Evolutionary conservation across 2,888 invertebrate species (phyloP).

Genomic region (Melanostoma scalare): DNA sequence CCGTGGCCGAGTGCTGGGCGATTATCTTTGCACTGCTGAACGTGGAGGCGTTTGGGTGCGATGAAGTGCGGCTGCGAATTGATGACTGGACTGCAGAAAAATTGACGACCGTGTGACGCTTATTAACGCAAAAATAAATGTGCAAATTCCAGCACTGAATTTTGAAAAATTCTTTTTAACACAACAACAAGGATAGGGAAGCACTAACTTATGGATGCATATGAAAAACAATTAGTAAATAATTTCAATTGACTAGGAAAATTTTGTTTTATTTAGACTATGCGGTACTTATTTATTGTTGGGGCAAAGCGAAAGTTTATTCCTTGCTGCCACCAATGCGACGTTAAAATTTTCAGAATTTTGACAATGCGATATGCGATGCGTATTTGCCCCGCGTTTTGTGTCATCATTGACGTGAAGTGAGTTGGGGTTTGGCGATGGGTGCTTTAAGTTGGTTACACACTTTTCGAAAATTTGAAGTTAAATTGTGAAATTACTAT

Average conservation of each 20-base stretch:
- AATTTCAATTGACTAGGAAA: conserved; percentile 60
- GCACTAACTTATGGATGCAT: neutral
- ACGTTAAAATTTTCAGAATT: conserved; percentile 8
- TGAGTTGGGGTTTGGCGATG: too few species aligned
- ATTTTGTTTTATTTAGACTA: conserved; percentile 2
- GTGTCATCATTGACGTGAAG: too few species aligned
- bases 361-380: conserved; percentile 43
- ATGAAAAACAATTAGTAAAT: conserved; percentile 28
- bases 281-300: neutral
- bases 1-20: conserved; percentile 61
- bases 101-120: conserved; percentile 49
- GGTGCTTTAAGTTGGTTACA: too few species aligned
- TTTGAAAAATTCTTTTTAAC: conserved; percentile 8
- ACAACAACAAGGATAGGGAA: neutral
- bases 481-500: too few species aligned
- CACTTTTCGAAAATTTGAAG: too few species aligned
- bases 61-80: conserved; percentile 50
- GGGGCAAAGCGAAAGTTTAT: conserved; percentile 14
- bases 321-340: conserved; percentile 28
- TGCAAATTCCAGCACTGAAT: conserved; percentile 49
- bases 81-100: conserved; percentile 55
- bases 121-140: conserved; percentile 55
- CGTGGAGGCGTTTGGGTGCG: conserved; percentile 55
- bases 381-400: too few species aligned
- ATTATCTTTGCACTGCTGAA: conserved; percentile 48